Evolutionary conservation across 2,113 vertebrate species (phyloP).

Genomic region (Grammomys surdaster): DNA sequence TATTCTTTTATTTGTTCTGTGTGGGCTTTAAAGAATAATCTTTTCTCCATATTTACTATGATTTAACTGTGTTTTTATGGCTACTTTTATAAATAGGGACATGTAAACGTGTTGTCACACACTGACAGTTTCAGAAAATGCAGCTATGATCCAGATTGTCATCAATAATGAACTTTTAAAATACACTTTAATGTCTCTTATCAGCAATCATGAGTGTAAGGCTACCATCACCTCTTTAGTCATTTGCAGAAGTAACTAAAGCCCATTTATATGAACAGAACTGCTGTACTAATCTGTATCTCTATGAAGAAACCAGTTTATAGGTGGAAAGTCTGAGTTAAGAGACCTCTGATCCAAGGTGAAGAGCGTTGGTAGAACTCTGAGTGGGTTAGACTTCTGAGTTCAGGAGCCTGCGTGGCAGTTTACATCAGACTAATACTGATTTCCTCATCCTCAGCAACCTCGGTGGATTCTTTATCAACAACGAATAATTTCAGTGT

Average conservation of each 20-base stretch:
- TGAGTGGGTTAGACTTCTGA: not conserved
- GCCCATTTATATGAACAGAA: not conserved
- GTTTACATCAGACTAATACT: not conserved
- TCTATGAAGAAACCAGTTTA: not conserved
- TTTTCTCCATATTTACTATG: conserved; percentile 53
- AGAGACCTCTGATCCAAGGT: not conserved
- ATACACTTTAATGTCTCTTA: not conserved
- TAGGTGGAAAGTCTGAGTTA: not conserved
- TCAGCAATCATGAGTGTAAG: not conserved
- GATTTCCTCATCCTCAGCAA: conserved; percentile 59
- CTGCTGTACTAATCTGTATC: not conserved
- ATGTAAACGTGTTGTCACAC: not conserved
- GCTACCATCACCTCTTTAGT: not conserved
- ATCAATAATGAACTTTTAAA: not conserved
- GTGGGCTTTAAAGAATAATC: conserved; percentile 63
- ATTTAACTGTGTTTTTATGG: not conserved
- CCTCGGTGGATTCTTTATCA: conserved; percentile 39
- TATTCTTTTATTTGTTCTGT: conserved; percentile 61
- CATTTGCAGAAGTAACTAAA: not conserved
- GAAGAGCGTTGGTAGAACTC: not conserved
- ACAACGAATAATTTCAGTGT: conserved; percentile 56
- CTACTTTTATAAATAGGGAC: not conserved
- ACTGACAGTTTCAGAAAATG: not conserved
- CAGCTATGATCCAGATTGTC: not conserved
- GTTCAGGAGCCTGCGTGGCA: not conserved